Base-by-base conservation (phyloP, 1,140 invertebrate species). In the Ostrea denselamellosa region DNA sequence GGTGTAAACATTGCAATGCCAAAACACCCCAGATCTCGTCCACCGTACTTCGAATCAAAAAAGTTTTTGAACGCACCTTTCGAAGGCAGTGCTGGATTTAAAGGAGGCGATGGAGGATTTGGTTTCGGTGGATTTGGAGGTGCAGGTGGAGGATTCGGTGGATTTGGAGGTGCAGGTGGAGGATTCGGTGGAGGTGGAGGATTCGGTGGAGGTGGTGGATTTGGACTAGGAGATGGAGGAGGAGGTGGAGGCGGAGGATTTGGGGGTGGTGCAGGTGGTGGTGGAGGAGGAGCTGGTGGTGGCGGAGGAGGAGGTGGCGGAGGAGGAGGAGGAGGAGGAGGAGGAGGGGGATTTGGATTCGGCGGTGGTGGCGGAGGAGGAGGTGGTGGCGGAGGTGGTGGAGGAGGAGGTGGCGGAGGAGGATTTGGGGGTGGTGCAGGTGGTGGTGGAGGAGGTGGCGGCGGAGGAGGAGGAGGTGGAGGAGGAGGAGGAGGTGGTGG, bases 271-370 rank as follows among this genome's bases (percentile, higher is more conserved):
- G 86, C 22, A 8, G 71, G 22, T 10, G 14, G 17, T 7, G 71
- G 22, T 10, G 14, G 17, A 2, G 86, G 53, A 34, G 85, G 44
- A 19, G 22, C 12, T 25, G 81, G 34, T 2, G 34, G 34, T 5
- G 34, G 34, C 5, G 34, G 2, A 44, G 34, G 34, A 2, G 34
- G 34, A 44, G 34, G 34, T 44, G 34, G 34, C 34, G 34, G 44
- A 44, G 85, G 58, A 62, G n/a, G 2, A 8, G 62, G 44, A 28
- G 44, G 58, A 0, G 58, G 68, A 17, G 85, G 54, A 19, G 68
- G 68, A 58, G 85, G 54, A 19, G 68, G 68, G 28, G 86, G 62
- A 34, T 22, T 68, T 68, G n/a, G 19, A 22, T n/a, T n/a, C n/a
- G n/a, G n/a, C n/a, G n/a, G n/a, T n/a, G n/a, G n/a, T n/a, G n/a